phyloP scores from a whole-genome alignment of 2,888 invertebrate species.

The Synanthedon andrenaeformis region DNA sequence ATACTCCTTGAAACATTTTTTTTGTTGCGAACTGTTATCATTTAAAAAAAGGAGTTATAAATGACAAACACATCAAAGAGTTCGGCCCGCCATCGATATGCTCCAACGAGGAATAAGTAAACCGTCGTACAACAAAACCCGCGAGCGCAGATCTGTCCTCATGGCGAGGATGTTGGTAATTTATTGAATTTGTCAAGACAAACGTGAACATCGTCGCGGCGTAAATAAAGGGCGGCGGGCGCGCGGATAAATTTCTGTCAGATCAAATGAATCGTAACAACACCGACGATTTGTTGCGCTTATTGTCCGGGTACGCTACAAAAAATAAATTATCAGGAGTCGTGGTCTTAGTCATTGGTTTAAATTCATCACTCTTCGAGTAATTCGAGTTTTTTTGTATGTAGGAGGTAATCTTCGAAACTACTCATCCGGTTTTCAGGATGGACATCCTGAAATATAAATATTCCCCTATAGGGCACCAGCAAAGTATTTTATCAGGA shows the following conservation, averaged over 20 bases:
- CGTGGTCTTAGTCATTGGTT: no score
- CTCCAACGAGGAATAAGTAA: constrained; percentile 42
- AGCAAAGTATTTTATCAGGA: no score
- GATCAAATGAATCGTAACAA: constrained; percentile 62
- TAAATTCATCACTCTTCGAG: no score
- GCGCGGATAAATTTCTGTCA: constrained; percentile 68
- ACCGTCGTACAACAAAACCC: constrained; percentile 49
- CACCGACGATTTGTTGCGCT: constrained; percentile 56
- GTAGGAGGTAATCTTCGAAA: no score
- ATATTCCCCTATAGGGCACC: no score
- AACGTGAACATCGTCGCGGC: constrained; percentile 56
- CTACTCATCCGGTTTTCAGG: no score
- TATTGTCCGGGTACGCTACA: constrained; percentile 31
- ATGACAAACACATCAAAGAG: constrained; percentile 42
- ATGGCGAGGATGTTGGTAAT: constrained; percentile 66
- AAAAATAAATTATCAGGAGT: not conserved
- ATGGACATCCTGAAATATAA: no score
- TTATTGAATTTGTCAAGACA: constrained; percentile 69
- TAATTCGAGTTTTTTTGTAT: no score
- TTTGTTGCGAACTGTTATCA: no score
- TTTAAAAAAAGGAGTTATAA: not conserved
- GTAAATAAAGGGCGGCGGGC: constrained; percentile 59
- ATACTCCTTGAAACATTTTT: no score
- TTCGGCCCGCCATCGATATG: constrained; percentile 45
- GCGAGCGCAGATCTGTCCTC: constrained; percentile 25